A percentile compares a stretch with the other conserved stretches of the same genome.
These are phyloP conservation scores for Scophthalmus maximus DNA, from an alignment of 2,113 vertebrate genomes.

Conservation along the genomic window DNA sequence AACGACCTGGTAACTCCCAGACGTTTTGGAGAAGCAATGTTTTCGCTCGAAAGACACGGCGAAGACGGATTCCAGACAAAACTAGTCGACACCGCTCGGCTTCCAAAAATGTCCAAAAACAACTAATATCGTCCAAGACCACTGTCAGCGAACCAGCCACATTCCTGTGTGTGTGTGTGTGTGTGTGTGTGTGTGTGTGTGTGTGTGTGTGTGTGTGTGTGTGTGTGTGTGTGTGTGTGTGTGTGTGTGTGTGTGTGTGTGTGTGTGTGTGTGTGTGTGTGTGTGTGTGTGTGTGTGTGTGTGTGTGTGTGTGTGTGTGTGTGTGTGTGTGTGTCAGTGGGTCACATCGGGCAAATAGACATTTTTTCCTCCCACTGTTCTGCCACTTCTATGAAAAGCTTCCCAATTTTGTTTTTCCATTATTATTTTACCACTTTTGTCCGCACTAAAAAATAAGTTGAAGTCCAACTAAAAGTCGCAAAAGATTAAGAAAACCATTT, in stretches of 20 bases:
- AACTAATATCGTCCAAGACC: neutral
- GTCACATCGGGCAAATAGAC: constrained; percentile 9
- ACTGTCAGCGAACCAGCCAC: neutral
- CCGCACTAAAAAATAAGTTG: too few relatives aligned
- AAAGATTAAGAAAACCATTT: too few relatives aligned
- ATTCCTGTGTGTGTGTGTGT: neutral
- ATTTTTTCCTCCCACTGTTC: neutral
- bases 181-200: too few relatives aligned
- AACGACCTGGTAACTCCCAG: too few relatives aligned
- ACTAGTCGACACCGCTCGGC: too few relatives aligned
- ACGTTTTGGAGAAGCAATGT: neutral
- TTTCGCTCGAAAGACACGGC: neutral
- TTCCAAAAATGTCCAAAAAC: neutral
- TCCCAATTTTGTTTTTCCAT: too few relatives aligned
- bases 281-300: neutral
- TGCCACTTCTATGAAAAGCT: neutral
- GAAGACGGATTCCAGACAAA: too few relatives aligned
- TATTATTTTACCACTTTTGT: too few relatives aligned
- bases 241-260: constrained; percentile 9
- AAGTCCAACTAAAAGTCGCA: too few relatives aligned
- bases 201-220: constrained; percentile 8
- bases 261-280: too few relatives aligned
- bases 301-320: neutral
- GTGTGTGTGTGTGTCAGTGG: constrained; percentile 8
- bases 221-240: neutral